These are phyloP conservation scores for Drosophila mimetica DNA, from an alignment of 2,888 invertebrate genomes.

Conservation along the genomic window DNA sequence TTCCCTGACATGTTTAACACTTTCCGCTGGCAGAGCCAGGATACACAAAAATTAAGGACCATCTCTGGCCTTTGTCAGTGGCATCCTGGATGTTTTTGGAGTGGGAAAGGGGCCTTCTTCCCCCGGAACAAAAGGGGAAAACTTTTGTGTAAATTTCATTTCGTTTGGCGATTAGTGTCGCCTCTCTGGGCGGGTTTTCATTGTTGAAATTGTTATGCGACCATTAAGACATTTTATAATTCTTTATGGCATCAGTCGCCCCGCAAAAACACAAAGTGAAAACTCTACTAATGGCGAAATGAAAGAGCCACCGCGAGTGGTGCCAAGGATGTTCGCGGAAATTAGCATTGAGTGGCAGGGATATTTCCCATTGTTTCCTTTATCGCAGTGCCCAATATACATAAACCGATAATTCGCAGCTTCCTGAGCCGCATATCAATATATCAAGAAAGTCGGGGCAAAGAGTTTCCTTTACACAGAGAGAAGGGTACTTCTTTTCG, in stretches of 20 bases:
- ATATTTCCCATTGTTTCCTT: conserved; percentile 42
- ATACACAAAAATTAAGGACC: conserved; percentile 57
- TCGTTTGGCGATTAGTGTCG: conserved; percentile 82
- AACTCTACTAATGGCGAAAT: conserved; percentile 67
- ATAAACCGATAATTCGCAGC: conserved; percentile 72
- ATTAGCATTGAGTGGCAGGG: conserved; percentile 54
- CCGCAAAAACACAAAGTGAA: conserved; percentile 45
- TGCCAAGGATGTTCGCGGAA: conserved; percentile 35
- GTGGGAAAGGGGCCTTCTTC: background rate
- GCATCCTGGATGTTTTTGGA: background rate
- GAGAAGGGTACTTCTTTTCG: background rate
- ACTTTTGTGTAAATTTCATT: conserved; percentile 81
- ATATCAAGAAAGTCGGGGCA: conserved; percentile 47
- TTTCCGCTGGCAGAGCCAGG: conserved; percentile 70
- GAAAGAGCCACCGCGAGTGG: conserved; percentile 35
- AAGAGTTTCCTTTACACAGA: conserved; percentile 2
- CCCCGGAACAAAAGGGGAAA: conserved; percentile 21
- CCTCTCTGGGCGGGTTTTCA: conserved; percentile 56
- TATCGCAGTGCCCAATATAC: conserved; percentile 48
- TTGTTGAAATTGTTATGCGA: conserved; percentile 76
- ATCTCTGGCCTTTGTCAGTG: conserved; percentile 73
- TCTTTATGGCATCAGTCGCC: conserved; percentile 55
- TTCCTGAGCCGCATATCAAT: conserved; percentile 78
- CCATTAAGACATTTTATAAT: conserved; percentile 81
- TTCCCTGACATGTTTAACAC: conserved; percentile 82